phyloP scores from a whole-genome alignment of 2,113 vertebrate species.

The Hemiprocne comata region DNA sequence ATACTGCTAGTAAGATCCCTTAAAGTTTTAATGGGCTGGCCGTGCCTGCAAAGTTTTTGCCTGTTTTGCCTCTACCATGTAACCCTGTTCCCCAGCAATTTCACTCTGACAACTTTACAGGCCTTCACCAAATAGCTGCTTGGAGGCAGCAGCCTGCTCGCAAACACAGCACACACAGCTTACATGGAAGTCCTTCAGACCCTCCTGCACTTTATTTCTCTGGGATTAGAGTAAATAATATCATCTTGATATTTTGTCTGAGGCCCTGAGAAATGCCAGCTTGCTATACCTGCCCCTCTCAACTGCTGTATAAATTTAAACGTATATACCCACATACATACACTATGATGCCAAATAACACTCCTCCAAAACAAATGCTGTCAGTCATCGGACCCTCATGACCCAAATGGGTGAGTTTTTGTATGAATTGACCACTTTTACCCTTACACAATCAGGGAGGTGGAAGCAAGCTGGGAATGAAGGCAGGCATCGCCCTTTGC shows the following conservation, averaged over 20 bases:
- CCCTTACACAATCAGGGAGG: background rate
- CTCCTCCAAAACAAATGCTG: background rate
- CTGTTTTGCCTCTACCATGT: background rate
- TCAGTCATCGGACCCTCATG: rapidly evolving
- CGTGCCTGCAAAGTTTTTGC: background rate
- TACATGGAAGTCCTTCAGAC: background rate
- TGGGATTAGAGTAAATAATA: background rate
- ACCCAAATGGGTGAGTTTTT: background rate
- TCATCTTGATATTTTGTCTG: background rate
- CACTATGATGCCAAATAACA: background rate
- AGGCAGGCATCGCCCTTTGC: background rate
- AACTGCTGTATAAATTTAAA: background rate
- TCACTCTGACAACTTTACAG: background rate
- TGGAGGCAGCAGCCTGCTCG: background rate
- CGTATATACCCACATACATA: background rate
- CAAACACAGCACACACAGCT: background rate
- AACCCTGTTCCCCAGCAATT: background rate
- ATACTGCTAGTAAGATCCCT: background rate
- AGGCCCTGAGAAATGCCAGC: background rate
- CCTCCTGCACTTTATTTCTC: background rate
- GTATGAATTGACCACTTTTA: background rate
- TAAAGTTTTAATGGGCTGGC: background rate
- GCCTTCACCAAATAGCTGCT: background rate
- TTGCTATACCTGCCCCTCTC: background rate
- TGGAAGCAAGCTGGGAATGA: background rate